Percentiles rank a stretch among this genome's conserved stretches.
Evolutionary conservation across 1,140 invertebrate species (phyloP).

Genomic region (Neotoxoptera formosana): DNA sequence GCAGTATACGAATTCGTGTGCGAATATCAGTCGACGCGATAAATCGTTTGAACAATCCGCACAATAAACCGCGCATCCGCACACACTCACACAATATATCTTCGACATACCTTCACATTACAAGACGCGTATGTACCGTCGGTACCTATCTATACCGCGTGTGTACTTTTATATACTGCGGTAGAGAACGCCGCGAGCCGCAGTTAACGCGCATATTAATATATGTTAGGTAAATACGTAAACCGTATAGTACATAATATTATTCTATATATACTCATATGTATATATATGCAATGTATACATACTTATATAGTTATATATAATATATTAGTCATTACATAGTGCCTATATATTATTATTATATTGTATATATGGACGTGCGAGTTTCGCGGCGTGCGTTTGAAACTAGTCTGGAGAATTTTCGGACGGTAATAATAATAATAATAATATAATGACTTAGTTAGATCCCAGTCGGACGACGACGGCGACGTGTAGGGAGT

Average conservation of each 20-base stretch:
- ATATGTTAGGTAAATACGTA: neutral
- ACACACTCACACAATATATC: neutral
- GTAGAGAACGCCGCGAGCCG: neutral
- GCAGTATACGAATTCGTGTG: neutral
- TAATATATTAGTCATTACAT: no score
- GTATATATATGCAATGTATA: no score
- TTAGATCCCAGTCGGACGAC: neutral
- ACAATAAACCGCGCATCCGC: neutral
- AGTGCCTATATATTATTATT: neutral
- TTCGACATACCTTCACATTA: neutral
- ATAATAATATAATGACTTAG: neutral
- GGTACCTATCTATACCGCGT: no score
- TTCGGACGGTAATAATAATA: neutral
- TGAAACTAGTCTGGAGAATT: neutral
- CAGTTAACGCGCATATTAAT: neutral
- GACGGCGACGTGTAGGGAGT: neutral
- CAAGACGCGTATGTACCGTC: no score
- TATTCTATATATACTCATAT: neutral
- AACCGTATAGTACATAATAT: neutral
- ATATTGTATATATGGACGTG: neutral
- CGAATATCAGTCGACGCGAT: neutral
- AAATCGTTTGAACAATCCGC: neutral
- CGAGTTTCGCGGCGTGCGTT: neutral
- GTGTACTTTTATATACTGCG: no score
- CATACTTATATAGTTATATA: neutral